These are phyloP conservation scores for Gymnothorax javanicus DNA, from an alignment of 2,797 vertebrate species.

Conservation along the genomic window DNA sequence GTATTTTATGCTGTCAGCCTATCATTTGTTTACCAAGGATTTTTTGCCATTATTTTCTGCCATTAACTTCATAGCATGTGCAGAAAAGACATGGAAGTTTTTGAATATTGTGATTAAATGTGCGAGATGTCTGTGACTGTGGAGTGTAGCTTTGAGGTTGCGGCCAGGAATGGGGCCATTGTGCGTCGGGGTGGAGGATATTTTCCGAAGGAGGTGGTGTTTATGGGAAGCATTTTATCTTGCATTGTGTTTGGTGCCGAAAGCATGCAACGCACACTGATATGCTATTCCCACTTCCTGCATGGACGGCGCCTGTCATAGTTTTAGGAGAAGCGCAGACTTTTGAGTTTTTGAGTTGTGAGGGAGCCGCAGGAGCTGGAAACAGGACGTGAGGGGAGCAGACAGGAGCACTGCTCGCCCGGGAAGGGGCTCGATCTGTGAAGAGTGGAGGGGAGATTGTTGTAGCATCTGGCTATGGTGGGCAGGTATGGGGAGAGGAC, in stretches of 20 bases:
- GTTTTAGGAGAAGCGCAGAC: neutral
- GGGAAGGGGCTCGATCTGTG: neutral
- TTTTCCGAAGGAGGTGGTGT: neutral
- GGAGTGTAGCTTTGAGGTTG: neutral
- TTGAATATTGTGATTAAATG: neutral
- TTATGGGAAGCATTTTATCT: neutral
- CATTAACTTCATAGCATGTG: neutral
- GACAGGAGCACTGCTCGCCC: neutral
- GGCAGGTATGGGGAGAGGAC: neutral
- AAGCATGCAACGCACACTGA: neutral
- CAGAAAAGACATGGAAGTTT: too few relatives aligned
- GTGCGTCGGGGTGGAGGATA: neutral
- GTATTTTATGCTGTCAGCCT: neutral
- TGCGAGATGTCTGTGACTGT: neutral
- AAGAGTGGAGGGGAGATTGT: neutral
- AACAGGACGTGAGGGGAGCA: neutral
- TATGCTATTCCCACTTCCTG: neutral
- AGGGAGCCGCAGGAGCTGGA: neutral
- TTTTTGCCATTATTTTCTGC: neutral
- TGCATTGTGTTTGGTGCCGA: neutral
- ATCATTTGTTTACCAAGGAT: neutral
- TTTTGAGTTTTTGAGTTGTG: neutral
- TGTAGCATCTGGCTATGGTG: neutral
- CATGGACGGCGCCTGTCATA: neutral
- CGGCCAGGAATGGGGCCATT: neutral